Evolutionary conservation across 2,113 vertebrate species (phyloP), one percentile per base, ranked within the genome.

Genomic region (Mustelus asterias): DNA sequence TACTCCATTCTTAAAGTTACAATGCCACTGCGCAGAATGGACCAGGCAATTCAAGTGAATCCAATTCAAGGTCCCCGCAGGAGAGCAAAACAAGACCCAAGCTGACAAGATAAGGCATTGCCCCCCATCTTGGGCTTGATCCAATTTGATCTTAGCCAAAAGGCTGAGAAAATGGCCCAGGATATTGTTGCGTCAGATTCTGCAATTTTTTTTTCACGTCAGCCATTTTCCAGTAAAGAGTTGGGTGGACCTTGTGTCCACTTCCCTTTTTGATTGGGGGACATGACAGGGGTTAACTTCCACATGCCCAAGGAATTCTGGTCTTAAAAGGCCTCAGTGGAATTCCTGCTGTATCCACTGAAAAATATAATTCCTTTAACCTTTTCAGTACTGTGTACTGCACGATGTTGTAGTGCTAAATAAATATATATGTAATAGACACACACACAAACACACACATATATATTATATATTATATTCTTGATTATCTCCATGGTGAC

Each of bases 321-420:
- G 1, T 37, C 44, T 86, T 48, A 86, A 48, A 86, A 86, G 16
- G 16, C 24, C 18, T 26, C 44, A 88, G 6, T 88, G 85, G 7
- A 88, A 88, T 88, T 54, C 41, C 20, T 54, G 85, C 85, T 29
- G 10, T 54, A 83, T 26, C 48, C 48, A 54, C 48, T 65, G 37
- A 16, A 93, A 22, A 93, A 37, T 93, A 72, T 65, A 72, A 72
- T 95, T 72, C 94, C n/a, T 54, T 72, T 95, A 95, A 95, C 94
- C 94, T 95, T 72, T 95, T 29, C 67, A 95, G 41, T 72, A 54
- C 13, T 95, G 67, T 95, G 44, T 26, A 48, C 69, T 76, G 94
- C 94, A 95, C 7, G 54, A 29, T 10, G 5, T 95, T 95, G 13
- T 70, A 29, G 22, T 26, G 67, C 67, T 72, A 41, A 29, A 29